phyloP scores from a whole-genome alignment of 2,888 invertebrate genomes.

The Willowsia nigromaculata region DNA sequence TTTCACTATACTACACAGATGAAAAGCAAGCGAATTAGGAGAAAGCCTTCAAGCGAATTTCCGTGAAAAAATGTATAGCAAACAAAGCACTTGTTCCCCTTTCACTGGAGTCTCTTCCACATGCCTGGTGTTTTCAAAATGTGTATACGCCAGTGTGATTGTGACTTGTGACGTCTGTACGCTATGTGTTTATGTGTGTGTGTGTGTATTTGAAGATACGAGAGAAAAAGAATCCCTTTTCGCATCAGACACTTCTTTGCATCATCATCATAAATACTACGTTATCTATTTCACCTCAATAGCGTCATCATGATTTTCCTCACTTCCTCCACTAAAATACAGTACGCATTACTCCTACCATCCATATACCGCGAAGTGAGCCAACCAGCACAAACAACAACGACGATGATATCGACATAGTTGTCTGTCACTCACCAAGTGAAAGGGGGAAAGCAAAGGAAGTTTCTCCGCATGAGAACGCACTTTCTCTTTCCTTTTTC shows the following conservation, averaged over 20 bases:
- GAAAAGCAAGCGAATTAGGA: background rate
- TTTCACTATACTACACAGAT: background rate
- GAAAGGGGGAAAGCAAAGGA: background rate
- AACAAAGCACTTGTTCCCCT: background rate
- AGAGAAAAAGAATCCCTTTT: background rate
- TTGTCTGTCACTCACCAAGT: background rate
- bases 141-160: background rate
- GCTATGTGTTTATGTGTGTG: no score
- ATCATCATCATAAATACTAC: constrained; percentile 23
- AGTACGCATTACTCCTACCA: no score
- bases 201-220: background rate
- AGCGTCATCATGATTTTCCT: background rate
- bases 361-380: no score
- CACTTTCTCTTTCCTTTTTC: background rate
- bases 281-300: constrained; percentile 12
- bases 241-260: background rate
- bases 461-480: background rate
- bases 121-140: background rate
- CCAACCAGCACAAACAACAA: no score
- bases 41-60: constrained; percentile 9
- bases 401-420: no score
- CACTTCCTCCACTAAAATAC: background rate
- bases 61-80: background rate
- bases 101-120: background rate
- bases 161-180: background rate